Conservation (phyloP, 2,113 vertebrate species). For the Clarias magur region DNA sequence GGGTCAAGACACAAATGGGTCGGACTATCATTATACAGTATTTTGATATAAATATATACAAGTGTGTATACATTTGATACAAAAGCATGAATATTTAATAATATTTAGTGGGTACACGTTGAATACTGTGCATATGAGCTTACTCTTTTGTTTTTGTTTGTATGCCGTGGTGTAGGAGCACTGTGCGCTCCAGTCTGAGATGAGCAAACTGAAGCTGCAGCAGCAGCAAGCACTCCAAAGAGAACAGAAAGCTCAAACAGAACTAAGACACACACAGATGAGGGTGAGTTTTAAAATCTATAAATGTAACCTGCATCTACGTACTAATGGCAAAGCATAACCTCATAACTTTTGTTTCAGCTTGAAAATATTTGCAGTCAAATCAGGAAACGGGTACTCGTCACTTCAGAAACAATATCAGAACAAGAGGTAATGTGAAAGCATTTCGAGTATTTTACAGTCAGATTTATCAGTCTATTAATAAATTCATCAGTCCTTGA, state of each 20-base stretch:
- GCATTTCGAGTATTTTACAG: background rate
- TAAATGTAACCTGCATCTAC: background rate
- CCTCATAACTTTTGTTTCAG: constrained; percentile 39
- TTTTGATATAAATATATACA: background rate
- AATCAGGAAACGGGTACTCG: constrained; percentile 17
- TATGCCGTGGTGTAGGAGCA: constrained; percentile 63
- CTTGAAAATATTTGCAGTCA: constrained; percentile 38
- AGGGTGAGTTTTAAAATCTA: constrained; percentile 28
- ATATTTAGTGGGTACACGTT: background rate
- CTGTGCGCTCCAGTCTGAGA: constrained; percentile 64
- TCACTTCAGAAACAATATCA: constrained; percentile 39
- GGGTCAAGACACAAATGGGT: background rate
- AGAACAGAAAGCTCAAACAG: constrained; percentile 34
- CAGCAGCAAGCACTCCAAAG: constrained; percentile 44
- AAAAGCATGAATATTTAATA: background rate
- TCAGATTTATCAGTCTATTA: background rate
- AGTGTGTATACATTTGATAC: background rate
- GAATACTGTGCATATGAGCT: background rate
- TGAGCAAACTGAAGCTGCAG: constrained; percentile 60
- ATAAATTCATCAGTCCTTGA: background rate
- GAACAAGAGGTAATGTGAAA: constrained; percentile 47
- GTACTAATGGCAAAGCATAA: background rate
- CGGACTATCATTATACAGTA: background rate
- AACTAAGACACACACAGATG: constrained; percentile 35
- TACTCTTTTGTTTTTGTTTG: background rate